Base-by-base conservation (phyloP, 1,140 invertebrate species). In the Eumeta japonica region DNA sequence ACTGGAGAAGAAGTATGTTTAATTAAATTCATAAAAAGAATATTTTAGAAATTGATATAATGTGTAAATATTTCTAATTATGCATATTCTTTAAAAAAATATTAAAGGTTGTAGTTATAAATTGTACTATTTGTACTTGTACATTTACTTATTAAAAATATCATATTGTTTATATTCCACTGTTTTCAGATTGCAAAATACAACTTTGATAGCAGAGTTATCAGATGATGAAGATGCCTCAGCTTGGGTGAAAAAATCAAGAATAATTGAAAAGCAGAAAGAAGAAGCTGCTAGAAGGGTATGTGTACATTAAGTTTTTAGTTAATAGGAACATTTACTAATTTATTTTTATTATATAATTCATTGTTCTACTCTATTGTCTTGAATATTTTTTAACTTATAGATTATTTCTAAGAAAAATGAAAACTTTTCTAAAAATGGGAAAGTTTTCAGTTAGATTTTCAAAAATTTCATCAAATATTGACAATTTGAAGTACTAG, bases 241-340 rank as follows among this genome's bases (percentile, higher is more conserved):
- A 11, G 77, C 77, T 24, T 98, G 95, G 95, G 87, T 98, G 9
- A 75, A 83, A 50, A 92, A 87, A 55, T 90, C 79, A 46, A 81
- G 92, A 17, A 81, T 84, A 37, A 70, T 90, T 10, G 81, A 88
- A 12, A 81, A 88, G 49, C 89, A 95, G 48, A 93, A 89, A 45
- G 83, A 85, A 45, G 85, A 91, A 56, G 95, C 95, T 10, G 86
- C 88, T 31, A 88, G 91, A 65, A 84, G 89, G 59, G 93, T 93
- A 71, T 72, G 53, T 44, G 33, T 28, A 10, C 10, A 16, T 38
- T 38, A 37, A 28, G 14, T 43, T 34, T 24, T 12, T 1, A 14
- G 4, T 35, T 16, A 4, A 11, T 12, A 19, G 7, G 18, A 12
- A 2, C n/a, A n/a, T 15, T 27, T 37, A 9, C 14, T 16, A 36